Conservation (phyloP, 1,140 invertebrate genomes). For the Solenopsis fugax region DNA sequence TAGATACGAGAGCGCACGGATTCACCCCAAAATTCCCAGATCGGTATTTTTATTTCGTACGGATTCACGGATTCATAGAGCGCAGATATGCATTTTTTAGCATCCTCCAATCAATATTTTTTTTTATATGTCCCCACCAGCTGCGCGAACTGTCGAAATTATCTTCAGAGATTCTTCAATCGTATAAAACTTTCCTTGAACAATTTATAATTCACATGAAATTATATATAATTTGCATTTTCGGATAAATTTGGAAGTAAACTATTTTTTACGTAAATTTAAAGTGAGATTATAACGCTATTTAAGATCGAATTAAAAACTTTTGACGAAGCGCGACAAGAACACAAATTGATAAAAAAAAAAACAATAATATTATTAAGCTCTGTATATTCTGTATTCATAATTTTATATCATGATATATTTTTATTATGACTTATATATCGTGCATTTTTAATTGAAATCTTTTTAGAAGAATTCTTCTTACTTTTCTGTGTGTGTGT, state of each 20-base stretch:
- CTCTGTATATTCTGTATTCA: neutral
- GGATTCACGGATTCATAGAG: neutral
- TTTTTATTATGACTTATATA: neutral
- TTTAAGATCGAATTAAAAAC: conserved; percentile 33
- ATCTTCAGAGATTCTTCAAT: neutral
- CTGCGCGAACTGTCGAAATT: neutral
- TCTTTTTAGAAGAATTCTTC: neutral
- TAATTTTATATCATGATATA: neutral
- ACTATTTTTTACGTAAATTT: conserved; percentile 24
- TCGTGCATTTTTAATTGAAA: neutral
- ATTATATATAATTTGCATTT: neutral
- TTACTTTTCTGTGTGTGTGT: neutral
- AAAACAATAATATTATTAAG: neutral
- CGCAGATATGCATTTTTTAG: neutral
- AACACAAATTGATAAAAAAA: neutral
- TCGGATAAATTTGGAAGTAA: conserved; percentile 23
- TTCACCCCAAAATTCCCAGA: neutral
- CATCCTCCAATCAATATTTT: conserved; percentile 22
- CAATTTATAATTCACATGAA: neutral
- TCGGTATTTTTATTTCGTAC: conserved; percentile 8
- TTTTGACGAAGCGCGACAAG: neutral
- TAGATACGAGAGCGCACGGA: neutral
- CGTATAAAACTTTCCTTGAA: neutral
- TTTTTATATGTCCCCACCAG: neutral
- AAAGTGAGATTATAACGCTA: conserved; percentile 15